Percentiles rank a stretch among this genome's conserved stretches.
Evolutionary conservation across 2,888 invertebrate genomes (phyloP).

Genomic region (Sarcophaga subvicina): DNA sequence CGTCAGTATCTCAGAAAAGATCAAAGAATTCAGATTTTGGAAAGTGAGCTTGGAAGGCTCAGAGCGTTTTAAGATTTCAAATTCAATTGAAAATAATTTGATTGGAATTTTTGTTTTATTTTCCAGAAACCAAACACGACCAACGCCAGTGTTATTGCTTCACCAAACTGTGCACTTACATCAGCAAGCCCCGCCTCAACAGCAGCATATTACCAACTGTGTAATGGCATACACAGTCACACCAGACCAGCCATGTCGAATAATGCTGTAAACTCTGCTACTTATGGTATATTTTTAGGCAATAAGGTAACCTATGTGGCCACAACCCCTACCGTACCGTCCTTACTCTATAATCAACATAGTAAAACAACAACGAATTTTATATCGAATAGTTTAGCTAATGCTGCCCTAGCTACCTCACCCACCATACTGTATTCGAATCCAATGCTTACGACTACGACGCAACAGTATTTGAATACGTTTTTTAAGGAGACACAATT

Average conservation of each 20-base stretch:
- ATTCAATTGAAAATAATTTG: no score
- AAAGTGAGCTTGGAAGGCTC: no score
- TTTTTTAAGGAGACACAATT: slow-evolving; percentile 73
- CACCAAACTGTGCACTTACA: neutral
- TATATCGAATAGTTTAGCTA: slow-evolving; percentile 70
- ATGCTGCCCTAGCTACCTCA: slow-evolving; percentile 69
- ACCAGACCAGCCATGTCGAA: slow-evolving; percentile 54
- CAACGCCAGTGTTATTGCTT: neutral
- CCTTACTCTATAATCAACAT: slow-evolving; percentile 71
- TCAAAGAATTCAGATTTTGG: no score
- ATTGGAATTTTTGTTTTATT: neutral
- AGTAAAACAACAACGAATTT: slow-evolving; percentile 71
- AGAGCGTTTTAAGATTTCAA: no score
- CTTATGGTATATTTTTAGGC: slow-evolving; percentile 71
- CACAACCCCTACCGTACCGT: slow-evolving; percentile 63
- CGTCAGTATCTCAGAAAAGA: no score
- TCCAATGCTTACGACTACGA: slow-evolving; percentile 72
- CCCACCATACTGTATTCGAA: slow-evolving; percentile 72
- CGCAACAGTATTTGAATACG: slow-evolving; percentile 73
- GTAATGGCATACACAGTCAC: slow-evolving; percentile 65
- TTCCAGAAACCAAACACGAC: slow-evolving; percentile 49
- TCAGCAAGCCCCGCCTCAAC: slow-evolving; percentile 52
- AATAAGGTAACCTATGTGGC: slow-evolving; percentile 71
- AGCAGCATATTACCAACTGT: slow-evolving; percentile 70
- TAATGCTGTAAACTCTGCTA: slow-evolving; percentile 43